Conservation (phyloP, 2,888 invertebrate genomes). For the Coremacera marginata region DNA sequence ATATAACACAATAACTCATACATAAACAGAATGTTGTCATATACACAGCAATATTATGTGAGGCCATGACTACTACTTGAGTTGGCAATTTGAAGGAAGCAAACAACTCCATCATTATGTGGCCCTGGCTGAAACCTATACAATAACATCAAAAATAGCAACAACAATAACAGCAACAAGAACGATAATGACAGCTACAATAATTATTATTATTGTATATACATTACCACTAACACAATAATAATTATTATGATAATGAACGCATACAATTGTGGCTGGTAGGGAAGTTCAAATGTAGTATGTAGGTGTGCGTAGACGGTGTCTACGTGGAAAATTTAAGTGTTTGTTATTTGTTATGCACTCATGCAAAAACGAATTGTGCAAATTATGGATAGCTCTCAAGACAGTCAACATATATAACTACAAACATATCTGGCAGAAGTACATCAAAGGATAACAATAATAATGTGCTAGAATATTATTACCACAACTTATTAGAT, state of each 20-base stretch:
- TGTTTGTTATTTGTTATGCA: neutral
- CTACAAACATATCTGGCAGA: no score
- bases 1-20: neutral
- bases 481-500: no score
- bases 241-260: neutral
- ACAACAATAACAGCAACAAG: neutral
- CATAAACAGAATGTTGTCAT: neutral
- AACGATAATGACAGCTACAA: neutral
- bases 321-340: neutral
- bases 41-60: no score
- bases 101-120: conserved; percentile 3
- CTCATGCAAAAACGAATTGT: neutral
- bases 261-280: neutral
- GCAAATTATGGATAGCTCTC: no score
- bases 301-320: no score
- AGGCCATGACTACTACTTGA: neutral
- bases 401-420: no score
- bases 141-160: neutral
- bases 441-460: no score
- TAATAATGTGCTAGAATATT: no score
- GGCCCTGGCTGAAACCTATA: neutral
- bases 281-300: neutral
- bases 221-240: conserved; percentile 4
- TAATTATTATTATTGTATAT: conserved; percentile 6
- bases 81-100: neutral